Conservation (phyloP, 2,797 vertebrate genomes). For the Hephaestus fuliginosus region DNA sequence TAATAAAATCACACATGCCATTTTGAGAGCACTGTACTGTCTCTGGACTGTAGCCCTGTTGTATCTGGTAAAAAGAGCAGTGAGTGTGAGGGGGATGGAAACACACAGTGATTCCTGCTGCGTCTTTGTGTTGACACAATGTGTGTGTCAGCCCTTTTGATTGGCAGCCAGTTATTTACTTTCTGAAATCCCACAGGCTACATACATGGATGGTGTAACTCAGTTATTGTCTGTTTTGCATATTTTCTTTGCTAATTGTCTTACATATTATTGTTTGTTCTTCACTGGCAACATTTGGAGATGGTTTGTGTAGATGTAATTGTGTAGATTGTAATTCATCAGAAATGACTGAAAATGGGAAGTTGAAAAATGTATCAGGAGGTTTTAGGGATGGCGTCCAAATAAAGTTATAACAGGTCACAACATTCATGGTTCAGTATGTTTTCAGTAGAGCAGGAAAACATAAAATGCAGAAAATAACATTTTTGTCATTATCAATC, state of each 20-base stretch:
- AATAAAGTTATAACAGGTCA: too few species aligned
- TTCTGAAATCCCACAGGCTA: neutral
- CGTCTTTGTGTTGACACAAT: conserved; percentile 1
- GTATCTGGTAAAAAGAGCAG: neutral
- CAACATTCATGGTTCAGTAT: too few species aligned
- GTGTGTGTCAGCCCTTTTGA: neutral
- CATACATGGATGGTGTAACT: neutral
- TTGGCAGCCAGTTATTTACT: neutral
- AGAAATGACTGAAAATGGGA: neutral
- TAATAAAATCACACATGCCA: conserved; percentile 55
- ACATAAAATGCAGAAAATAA: too few species aligned
- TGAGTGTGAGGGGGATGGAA: neutral
- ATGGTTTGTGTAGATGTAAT: neutral
- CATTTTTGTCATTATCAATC: too few species aligned
- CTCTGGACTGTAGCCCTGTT: conserved; percentile 26
- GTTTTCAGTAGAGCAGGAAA: too few species aligned
- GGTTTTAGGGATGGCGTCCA: too few species aligned
- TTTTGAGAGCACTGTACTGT: conserved; percentile 23
- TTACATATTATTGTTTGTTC: neutral
- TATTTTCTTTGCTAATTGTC: neutral
- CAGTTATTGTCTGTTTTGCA: neutral
- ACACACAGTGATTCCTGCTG: neutral
- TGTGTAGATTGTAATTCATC: neutral
- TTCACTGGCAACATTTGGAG: neutral
- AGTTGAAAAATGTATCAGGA: neutral